These are phyloP conservation scores for Cynodonichthys magdalenae DNA, from an alignment of 2,797 vertebrate genomes.

Conservation along the genomic window DNA sequence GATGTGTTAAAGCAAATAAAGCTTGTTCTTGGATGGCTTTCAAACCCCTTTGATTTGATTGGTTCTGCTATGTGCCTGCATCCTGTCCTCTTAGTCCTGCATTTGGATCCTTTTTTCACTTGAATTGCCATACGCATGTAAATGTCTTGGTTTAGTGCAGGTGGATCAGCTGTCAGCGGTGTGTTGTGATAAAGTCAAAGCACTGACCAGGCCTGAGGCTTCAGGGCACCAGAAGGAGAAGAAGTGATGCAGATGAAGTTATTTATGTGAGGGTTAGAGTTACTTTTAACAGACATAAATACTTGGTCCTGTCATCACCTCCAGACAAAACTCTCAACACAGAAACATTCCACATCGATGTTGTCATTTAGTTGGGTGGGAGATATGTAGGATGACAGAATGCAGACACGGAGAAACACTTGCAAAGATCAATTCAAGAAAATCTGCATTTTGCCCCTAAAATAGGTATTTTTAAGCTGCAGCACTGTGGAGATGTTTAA, in stretches of 20 bases:
- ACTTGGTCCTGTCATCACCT: constrained; percentile 57
- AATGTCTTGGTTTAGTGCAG: constrained; percentile 45
- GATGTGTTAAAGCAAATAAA: no score
- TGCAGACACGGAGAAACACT: no score
- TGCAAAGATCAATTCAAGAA: no score
- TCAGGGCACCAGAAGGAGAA: constrained; percentile 13
- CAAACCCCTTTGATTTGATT: no score
- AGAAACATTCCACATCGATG: constrained; percentile 53
- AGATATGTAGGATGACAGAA: constrained; percentile 7
- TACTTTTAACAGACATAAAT: constrained; percentile 48
- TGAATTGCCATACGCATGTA: constrained; percentile 12
- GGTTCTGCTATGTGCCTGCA: neutral
- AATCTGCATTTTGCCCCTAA: neutral
- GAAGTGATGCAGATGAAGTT: constrained; percentile 34
- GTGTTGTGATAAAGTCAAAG: constrained; percentile 53
- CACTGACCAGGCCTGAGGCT: constrained; percentile 52
- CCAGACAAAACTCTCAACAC: constrained; percentile 43
- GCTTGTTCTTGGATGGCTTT: no score
- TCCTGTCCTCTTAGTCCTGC: neutral
- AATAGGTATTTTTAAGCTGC: neutral
- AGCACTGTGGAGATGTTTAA: neutral
- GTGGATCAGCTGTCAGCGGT: constrained; percentile 63
- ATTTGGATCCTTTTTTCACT: constrained; percentile 1
- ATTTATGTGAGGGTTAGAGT: constrained; percentile 32
- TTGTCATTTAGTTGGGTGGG: constrained; percentile 21